Percentiles rank a stretch among this genome's conserved stretches.
Evolutionary conservation across 30 jellyfish, hydroid and myxozoan species (phyloP).

Genomic region (Aurelia sp.): DNA sequence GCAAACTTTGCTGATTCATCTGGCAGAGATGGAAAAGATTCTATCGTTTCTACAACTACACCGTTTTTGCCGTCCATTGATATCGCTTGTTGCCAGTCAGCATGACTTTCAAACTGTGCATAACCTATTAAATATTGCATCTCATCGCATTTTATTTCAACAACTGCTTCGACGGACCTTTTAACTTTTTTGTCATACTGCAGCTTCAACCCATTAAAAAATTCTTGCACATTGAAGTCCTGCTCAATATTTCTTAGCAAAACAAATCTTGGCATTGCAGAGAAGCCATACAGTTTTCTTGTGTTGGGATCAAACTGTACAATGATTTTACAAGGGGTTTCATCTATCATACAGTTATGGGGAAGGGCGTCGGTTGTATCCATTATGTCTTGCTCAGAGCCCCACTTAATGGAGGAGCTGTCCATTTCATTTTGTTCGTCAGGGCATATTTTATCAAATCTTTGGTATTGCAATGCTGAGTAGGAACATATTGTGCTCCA

Average conservation of each 20-base stretch:
- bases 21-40: conserved; percentile 14
- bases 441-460: not conserved
- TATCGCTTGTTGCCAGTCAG: conserved; percentile 10
- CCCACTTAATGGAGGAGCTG: not conserved
- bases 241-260: not conserved
- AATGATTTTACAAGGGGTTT: conserved; percentile 1
- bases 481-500: not conserved
- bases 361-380: not conserved
- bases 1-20: not conserved
- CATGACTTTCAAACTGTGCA: conserved; percentile 23
- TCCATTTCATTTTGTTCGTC: not conserved
- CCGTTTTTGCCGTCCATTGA: not conserved
- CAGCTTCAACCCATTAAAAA: too few species aligned
- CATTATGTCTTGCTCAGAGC: not conserved
- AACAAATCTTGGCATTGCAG: conserved; percentile 1
- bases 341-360: conserved; percentile 8
- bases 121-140: conserved; percentile 1
- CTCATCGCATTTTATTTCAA: not conserved
- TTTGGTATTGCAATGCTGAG: not conserved
- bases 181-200: too few species aligned
- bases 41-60: not conserved
- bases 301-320: conserved; percentile 13
- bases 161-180: not conserved
- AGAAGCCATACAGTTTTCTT: conserved; percentile 14
- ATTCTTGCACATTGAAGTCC: not conserved